Evolutionary conservation across 2,888 invertebrate genomes (phyloP).

Genomic region (Graphium colonna): DNA sequence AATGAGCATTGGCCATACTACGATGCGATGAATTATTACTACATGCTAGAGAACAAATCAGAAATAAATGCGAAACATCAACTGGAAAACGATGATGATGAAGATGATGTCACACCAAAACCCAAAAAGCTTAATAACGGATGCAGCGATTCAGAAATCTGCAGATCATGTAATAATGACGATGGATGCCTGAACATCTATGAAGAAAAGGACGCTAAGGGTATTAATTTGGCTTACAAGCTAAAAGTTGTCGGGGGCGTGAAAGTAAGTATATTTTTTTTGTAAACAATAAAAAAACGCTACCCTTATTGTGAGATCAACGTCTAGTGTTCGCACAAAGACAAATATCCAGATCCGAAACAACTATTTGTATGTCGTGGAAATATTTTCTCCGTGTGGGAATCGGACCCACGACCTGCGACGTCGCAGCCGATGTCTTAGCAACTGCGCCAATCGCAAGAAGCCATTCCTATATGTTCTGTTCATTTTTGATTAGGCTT

Average conservation of each 20-base stretch:
- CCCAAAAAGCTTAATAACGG: slow-evolving; percentile 52
- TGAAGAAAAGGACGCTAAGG: slow-evolving; percentile 48
- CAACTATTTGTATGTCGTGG: too few relatives aligned
- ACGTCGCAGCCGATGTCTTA: too few relatives aligned
- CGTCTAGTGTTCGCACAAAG: too few relatives aligned
- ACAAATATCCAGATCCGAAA: too few relatives aligned
- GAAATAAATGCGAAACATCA: slow-evolving; percentile 28
- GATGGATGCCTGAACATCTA: slow-evolving; percentile 55
- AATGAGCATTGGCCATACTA: slow-evolving; percentile 69
- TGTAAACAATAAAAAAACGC: too few relatives aligned
- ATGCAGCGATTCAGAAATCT: slow-evolving; percentile 38
- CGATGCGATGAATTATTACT: slow-evolving; percentile 55
- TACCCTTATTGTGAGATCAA: too few relatives aligned
- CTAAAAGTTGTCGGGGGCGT: slow-evolving; percentile 55
- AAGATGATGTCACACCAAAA: slow-evolving; percentile 69
- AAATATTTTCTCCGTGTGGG: too few relatives aligned
- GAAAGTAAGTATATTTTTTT: slow-evolving; percentile 47
- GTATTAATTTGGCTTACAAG: slow-evolving; percentile 54
- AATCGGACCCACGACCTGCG: too few relatives aligned
- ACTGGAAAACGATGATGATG: slow-evolving; percentile 53
- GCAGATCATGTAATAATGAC: slow-evolving; percentile 55
- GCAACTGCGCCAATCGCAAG: too few relatives aligned
- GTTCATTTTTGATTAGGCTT: too few relatives aligned
- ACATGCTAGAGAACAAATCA: slow-evolving; percentile 34
- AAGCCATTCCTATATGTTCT: too few relatives aligned